These are phyloP conservation scores for Clivina fossor DNA, from an alignment of 2,888 invertebrate genomes.

Conservation along the genomic window DNA sequence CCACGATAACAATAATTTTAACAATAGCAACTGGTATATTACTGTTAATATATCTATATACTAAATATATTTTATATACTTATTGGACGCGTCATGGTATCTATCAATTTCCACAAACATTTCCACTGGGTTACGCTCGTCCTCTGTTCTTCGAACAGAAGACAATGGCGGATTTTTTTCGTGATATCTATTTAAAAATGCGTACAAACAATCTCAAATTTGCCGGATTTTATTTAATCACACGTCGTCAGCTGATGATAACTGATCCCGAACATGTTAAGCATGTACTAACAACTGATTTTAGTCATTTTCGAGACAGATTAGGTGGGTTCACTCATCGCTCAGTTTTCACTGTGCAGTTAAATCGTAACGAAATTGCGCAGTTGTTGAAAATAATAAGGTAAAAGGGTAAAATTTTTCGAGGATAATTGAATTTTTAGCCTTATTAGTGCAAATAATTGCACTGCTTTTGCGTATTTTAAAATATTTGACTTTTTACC, in stretches of 20 bases:
- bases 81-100: conserved; percentile 25
- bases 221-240: conserved; percentile 17
- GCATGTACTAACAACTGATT: conserved; percentile 20
- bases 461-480: too few relatives aligned
- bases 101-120: conserved; percentile 14
- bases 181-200: conserved; percentile 7
- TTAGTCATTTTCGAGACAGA: conserved; percentile 15
- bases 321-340: too few relatives aligned
- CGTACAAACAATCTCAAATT: background rate
- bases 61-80: conserved; percentile 11
- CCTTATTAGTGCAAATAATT: too few relatives aligned
- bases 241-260: conserved; percentile 15
- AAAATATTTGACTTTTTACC: too few relatives aligned
- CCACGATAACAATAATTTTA: too few relatives aligned
- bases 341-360: too few relatives aligned
- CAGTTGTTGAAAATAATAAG: too few relatives aligned
- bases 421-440: too few relatives aligned
- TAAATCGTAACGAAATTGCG: too few relatives aligned
- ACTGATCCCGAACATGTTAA: conserved; percentile 27
- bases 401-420: too few relatives aligned
- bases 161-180: conserved; percentile 8
- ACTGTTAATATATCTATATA: conserved; percentile 6
- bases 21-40: too few relatives aligned
- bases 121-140: conserved; percentile 19
- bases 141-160: conserved; percentile 15